These are phyloP conservation scores for Ophraella communa DNA, from an alignment of 2,888 invertebrate species.

Conservation along the genomic window DNA sequence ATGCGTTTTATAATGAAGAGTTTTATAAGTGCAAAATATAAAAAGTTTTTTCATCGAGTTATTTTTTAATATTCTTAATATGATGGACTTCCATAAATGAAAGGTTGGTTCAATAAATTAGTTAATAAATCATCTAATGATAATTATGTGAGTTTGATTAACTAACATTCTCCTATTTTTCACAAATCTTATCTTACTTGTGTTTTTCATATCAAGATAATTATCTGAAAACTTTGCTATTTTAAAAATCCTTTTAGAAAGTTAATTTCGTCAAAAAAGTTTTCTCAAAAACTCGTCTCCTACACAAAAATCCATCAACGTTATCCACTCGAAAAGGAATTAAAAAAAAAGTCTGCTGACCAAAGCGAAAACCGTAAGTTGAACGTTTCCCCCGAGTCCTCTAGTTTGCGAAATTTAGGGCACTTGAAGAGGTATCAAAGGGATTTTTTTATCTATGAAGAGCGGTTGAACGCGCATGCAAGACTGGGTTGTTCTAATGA, in stretches of 20 bases:
- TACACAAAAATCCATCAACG: constrained; percentile 30
- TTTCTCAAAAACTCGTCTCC: constrained; percentile 15
- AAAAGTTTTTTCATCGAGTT: too few relatives aligned
- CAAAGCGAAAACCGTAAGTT: constrained; percentile 25
- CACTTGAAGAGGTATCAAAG: constrained; percentile 21
- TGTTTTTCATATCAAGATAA: too few relatives aligned
- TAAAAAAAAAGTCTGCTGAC: constrained; percentile 33
- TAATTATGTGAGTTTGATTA: too few relatives aligned
- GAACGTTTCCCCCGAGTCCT: constrained; percentile 19
- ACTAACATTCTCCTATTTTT: too few relatives aligned
- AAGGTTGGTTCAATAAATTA: too few relatives aligned
- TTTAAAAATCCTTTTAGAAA: background rate
- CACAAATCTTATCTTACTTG: too few relatives aligned
- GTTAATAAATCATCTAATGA: too few relatives aligned
- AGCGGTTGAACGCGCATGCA: constrained; percentile 9
- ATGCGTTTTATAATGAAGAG: too few relatives aligned
- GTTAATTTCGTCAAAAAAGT: constrained; percentile 4
- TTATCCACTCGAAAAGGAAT: constrained; percentile 24
- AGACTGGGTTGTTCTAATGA: constrained; percentile 14
- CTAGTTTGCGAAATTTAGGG: constrained; percentile 7
- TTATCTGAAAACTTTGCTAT: background rate
- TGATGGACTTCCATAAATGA: too few relatives aligned
- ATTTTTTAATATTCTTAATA: too few relatives aligned
- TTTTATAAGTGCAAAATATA: too few relatives aligned
- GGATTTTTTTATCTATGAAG: constrained; percentile 12